These are phyloP conservation scores for Caenorhabditis sp. DNA, from an alignment of 2,888 invertebrate genomes.

Conservation along the genomic window DNA sequence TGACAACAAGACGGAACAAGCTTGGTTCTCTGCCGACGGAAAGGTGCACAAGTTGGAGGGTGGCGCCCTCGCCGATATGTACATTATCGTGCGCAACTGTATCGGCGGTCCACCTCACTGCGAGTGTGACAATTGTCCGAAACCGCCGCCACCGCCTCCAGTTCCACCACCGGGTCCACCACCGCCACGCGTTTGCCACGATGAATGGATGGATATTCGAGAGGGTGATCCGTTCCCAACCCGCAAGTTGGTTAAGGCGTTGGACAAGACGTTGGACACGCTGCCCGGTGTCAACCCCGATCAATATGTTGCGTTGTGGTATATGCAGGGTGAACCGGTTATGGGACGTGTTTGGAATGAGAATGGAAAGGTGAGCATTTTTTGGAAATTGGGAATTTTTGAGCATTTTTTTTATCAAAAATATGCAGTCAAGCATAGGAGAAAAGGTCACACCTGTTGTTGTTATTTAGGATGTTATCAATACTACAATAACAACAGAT, in stretches of 20 bases:
- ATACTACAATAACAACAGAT: too few relatives aligned
- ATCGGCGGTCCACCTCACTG: constrained; percentile 52
- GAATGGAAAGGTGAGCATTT: constrained; percentile 48
- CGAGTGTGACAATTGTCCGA: constrained; percentile 23
- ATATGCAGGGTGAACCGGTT: constrained; percentile 63
- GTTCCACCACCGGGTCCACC: constrained; percentile 30
- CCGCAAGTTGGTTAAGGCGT: constrained; percentile 37
- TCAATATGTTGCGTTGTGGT: constrained; percentile 68
- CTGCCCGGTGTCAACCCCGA: constrained; percentile 60
- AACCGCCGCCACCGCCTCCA: constrained; percentile 35
- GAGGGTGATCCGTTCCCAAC: constrained; percentile 54
- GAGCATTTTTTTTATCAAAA: too few relatives aligned
- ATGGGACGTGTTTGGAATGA: constrained; percentile 69
- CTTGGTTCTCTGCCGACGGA: constrained; percentile 59
- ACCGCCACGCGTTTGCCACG: constrained; percentile 39
- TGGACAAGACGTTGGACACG: constrained; percentile 60
- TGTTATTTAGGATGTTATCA: too few relatives aligned
- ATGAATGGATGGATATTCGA: constrained; percentile 56
- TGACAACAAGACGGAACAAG: constrained; percentile 65
- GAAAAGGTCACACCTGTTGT: too few relatives aligned
- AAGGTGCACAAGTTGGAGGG: constrained; percentile 40
- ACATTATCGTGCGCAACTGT: constrained; percentile 60
- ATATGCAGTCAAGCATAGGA: too few relatives aligned
- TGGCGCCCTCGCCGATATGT: constrained; percentile 56
- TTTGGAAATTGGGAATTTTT: not conserved